Conservation (phyloP, 2,888 invertebrate species). For the Odiellus spinosus region DNA sequence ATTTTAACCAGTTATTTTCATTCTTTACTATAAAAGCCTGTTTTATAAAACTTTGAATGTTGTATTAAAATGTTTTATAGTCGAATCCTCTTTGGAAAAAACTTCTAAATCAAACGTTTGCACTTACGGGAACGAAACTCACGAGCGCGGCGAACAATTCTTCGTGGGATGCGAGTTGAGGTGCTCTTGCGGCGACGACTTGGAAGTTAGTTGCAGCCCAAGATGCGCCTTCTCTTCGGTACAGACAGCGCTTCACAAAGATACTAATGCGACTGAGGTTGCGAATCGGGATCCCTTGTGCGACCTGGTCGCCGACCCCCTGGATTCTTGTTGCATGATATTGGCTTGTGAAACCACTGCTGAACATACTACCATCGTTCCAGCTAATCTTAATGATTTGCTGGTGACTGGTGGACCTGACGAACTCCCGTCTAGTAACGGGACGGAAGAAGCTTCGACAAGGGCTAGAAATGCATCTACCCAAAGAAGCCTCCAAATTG, state of each 20-base stretch:
- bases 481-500: background rate
- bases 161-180: constrained; percentile 26
- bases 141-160: constrained; percentile 26
- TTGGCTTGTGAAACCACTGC: constrained; percentile 12
- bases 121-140: constrained; percentile 25
- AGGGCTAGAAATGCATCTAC: background rate
- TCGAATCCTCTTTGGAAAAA: no score
- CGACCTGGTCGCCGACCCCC: constrained; percentile 14
- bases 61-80: no score
- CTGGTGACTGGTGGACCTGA: no score
- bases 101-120: constrained; percentile 16
- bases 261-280: background rate
- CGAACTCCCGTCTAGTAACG: no score
- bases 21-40: no score
- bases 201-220: constrained; percentile 5
- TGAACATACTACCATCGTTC: background rate
- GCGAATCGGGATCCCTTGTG: constrained; percentile 11
- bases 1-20: no score
- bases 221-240: constrained; percentile 13
- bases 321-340: constrained; percentile 19
- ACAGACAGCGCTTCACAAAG: background rate
- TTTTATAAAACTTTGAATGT: no score
- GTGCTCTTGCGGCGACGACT: constrained; percentile 19
- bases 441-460: background rate
- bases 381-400: no score